Evolutionary conservation across 2,888 invertebrate species (phyloP).

Genomic region (Selenia dentaria): DNA sequence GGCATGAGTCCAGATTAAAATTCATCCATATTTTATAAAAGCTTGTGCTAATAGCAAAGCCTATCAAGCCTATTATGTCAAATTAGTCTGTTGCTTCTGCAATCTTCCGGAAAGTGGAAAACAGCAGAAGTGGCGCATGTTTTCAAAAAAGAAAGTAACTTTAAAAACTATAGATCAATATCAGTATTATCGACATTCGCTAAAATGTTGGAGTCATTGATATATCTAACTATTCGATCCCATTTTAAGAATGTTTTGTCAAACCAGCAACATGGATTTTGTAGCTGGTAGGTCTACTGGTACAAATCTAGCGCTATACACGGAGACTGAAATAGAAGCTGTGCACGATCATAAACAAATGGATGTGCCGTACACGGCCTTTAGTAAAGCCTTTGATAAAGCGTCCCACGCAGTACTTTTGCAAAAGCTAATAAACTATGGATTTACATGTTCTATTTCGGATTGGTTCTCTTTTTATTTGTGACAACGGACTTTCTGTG

Average conservation of each 20-base stretch:
- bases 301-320: slow-evolving; percentile 8
- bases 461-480: slow-evolving; percentile 7
- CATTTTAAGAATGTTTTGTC: slow-evolving; percentile 2
- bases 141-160: not conserved
- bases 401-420: slow-evolving; percentile 5
- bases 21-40: slow-evolving; percentile 1
- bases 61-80: not conserved
- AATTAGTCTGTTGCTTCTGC: not conserved
- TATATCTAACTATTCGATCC: not conserved
- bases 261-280: slow-evolving; percentile 12
- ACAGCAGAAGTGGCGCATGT: not conserved
- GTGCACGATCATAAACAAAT: slow-evolving; percentile 3
- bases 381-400: slow-evolving; percentile 11
- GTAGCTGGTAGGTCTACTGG: slow-evolving; percentile 1
- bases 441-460: not conserved
- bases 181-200: not conserved
- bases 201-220: slow-evolving; percentile 1
- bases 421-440: slow-evolving; percentile 1
- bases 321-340: slow-evolving; percentile 1
- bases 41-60: not conserved
- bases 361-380: slow-evolving; percentile 10
- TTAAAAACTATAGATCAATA: not conserved
- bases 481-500: slow-evolving; percentile 3
- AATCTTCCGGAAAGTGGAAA: not conserved
- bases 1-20: too few relatives aligned